Conservation (phyloP, 2,113 vertebrate species). For the Falco punctatus region DNA sequence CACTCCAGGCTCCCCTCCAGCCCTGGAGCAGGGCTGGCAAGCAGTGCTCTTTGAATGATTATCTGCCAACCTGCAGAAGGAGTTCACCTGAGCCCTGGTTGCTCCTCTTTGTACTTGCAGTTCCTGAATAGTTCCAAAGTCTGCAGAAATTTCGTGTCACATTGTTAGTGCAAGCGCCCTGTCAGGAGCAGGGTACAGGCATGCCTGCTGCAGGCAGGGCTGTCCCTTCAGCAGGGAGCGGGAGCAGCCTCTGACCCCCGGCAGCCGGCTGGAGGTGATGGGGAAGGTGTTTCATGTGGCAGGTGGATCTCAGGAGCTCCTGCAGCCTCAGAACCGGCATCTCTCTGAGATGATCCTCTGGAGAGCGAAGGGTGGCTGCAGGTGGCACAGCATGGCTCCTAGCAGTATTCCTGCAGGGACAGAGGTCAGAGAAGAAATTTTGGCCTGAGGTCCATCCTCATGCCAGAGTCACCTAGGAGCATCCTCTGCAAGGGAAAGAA, state of each 20-base stretch:
- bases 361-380: background rate
- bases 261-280: background rate
- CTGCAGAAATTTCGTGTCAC: background rate
- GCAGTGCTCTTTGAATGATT: accelerated
- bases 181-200: background rate
- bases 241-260: background rate
- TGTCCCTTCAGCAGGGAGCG: background rate
- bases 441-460: background rate
- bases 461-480: background rate
- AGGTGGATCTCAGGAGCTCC: background rate
- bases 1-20: background rate
- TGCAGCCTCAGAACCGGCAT: background rate
- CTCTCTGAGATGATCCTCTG: background rate
- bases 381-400: background rate
- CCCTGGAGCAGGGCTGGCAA: background rate
- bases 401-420: background rate
- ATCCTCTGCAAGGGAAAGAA: background rate
- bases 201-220: background rate
- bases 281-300: background rate
- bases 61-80: background rate
- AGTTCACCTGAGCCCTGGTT: background rate
- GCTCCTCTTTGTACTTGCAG: background rate
- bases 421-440: background rate
- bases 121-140: accelerated
- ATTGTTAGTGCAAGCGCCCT: background rate